Percentiles rank a stretch among this genome's conserved stretches.
Conservation (phyloP, 2,888 invertebrate genomes). For the Andrena marginata region DNA sequence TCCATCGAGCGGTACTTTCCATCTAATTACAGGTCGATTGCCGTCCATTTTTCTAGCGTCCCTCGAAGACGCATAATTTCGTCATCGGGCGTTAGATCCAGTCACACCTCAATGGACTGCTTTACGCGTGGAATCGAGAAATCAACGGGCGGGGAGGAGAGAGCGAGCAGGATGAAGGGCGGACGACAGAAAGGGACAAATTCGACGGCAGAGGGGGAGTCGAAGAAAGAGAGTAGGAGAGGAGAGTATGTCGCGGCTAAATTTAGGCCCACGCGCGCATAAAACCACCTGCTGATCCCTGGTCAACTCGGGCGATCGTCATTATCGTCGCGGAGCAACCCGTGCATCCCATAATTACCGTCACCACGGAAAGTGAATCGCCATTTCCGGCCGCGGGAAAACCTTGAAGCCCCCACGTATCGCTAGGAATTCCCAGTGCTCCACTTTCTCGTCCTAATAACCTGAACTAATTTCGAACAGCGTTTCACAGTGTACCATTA, state of each 20-base stretch:
- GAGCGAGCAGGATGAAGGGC: neutral
- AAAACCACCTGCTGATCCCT: slow-evolving; percentile 71
- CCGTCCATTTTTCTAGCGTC: neutral
- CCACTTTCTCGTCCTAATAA: neutral
- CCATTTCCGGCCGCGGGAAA: neutral
- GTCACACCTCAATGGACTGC: slow-evolving; percentile 5
- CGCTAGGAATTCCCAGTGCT: neutral
- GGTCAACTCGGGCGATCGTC: slow-evolving; percentile 43
- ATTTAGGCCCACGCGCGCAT: slow-evolving; percentile 69
- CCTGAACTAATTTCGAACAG: neutral
- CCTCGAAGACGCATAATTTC: neutral
- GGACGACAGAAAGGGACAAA: slow-evolving; percentile 32
- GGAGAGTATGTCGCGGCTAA: slow-evolving; percentile 62
- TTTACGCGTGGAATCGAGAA: slow-evolving; percentile 38
- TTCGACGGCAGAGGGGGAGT: slow-evolving; percentile 40
- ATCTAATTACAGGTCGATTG: slow-evolving; percentile 1
- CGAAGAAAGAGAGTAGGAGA: slow-evolving; percentile 51
- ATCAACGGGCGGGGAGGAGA: slow-evolving; percentile 2
- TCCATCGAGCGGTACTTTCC: slow-evolving; percentile 18
- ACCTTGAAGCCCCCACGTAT: neutral
- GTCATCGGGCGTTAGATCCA: slow-evolving; percentile 13
- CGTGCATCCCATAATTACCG: slow-evolving; percentile 32
- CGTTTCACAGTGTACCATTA: no score
- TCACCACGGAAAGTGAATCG: slow-evolving; percentile 25
- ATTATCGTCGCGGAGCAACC: slow-evolving; percentile 39